Percentiles rank a stretch among this genome's conserved stretches.
phyloP scores from a whole-genome alignment of 2,113 vertebrate species.

The Etheostoma spectabile region DNA sequence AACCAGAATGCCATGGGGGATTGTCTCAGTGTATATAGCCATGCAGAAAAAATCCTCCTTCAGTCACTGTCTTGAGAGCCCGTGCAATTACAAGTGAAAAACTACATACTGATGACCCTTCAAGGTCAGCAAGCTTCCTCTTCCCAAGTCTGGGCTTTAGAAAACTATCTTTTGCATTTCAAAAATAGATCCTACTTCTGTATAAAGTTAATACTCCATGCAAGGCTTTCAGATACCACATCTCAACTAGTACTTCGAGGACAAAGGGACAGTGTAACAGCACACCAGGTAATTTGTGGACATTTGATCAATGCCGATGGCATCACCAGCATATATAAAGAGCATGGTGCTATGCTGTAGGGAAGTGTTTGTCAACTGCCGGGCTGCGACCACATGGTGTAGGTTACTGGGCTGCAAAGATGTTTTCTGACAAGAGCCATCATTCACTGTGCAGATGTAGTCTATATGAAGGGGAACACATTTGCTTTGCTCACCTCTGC shows the following conservation, averaged over 20 bases:
- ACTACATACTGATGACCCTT: slow-evolving; percentile 73
- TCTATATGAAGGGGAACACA: not conserved
- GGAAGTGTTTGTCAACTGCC: not conserved
- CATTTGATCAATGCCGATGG: slow-evolving; percentile 15
- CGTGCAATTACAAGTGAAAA: slow-evolving; percentile 64
- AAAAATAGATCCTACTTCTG: slow-evolving; percentile 31
- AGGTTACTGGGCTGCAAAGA: not conserved
- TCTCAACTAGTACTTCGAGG: slow-evolving; percentile 26
- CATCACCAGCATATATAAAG: slow-evolving; percentile 22
- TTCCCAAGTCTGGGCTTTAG: slow-evolving; percentile 29
- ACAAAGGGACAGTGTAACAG: not conserved
- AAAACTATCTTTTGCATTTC: slow-evolving; percentile 40
- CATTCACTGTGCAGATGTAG: not conserved
- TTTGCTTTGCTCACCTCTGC: not conserved
- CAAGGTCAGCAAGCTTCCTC: slow-evolving; percentile 66
- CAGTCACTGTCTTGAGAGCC: slow-evolving; percentile 65
- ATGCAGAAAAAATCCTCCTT: slow-evolving; percentile 74
- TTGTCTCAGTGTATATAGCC: slow-evolving; percentile 80
- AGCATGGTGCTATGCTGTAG: not conserved
- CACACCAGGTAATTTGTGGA: slow-evolving; percentile 16
- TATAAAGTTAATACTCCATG: slow-evolving; percentile 17
- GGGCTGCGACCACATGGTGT: not conserved
- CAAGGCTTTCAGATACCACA: slow-evolving; percentile 11
- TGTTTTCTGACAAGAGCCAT: not conserved
- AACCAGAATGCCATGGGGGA: slow-evolving; percentile 82